A percentile compares a stretch with the other conserved stretches of the same genome.
Evolutionary conservation across 2,113 vertebrate species (phyloP).

Genomic region (Climacteris rufus): DNA sequence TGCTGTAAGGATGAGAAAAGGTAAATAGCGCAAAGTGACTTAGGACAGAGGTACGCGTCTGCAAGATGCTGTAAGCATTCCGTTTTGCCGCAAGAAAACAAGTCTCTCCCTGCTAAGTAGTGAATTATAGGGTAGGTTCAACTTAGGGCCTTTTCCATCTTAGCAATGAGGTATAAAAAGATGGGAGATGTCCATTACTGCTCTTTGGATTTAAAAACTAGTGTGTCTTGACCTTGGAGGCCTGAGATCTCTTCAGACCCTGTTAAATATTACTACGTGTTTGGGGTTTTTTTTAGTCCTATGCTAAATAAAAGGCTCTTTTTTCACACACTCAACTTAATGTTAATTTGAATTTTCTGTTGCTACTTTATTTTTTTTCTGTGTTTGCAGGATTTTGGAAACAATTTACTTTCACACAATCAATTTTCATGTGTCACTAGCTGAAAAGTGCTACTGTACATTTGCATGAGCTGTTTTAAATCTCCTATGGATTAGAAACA

Average conservation of each 20-base stretch:
- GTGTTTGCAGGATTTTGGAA: not conserved
- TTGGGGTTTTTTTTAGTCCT: not conserved
- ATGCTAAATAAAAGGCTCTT: not conserved
- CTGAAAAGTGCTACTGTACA: not conserved
- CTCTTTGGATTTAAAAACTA: not conserved
- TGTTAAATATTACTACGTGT: not conserved
- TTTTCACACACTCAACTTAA: not conserved
- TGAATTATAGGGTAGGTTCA: not conserved
- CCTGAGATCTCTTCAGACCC: not conserved
- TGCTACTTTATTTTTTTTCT: rapidly evolving
- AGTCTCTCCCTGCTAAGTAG: not conserved
- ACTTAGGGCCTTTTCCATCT: not conserved
- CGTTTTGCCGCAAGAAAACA: not conserved
- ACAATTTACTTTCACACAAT: not conserved
- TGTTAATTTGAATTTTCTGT: not conserved
- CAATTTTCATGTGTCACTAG: not conserved
- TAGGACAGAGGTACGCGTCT: not conserved
- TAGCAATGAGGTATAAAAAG: not conserved
- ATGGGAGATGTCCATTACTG: not conserved
- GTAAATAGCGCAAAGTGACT: not conserved
- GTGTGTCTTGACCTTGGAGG: not conserved
- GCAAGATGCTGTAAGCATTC: not conserved
- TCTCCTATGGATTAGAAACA: not conserved
- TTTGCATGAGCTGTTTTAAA: not conserved
- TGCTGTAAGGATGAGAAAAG: not conserved